Evolutionary conservation across 2,888 invertebrate species (phyloP).

Genomic region (Herminia tarsipennalis): DNA sequence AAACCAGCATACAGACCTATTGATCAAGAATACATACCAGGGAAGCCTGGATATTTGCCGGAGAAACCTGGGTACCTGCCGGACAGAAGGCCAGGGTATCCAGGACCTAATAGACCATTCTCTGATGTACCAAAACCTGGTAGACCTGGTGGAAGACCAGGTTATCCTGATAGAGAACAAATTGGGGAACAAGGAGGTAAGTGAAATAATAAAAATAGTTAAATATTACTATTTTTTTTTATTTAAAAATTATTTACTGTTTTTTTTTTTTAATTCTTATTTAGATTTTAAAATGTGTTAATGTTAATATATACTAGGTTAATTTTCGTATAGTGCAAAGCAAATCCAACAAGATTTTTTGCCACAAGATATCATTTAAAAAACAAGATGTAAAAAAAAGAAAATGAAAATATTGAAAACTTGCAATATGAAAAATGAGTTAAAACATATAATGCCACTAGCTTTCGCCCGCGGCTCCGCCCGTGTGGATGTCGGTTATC

Average conservation of each 20-base stretch:
- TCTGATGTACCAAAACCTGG: constrained; percentile 21
- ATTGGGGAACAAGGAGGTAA: constrained; percentile 61
- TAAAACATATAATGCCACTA: no score
- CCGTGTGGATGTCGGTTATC: no score
- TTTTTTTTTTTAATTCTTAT: no score
- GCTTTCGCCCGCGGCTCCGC: no score
- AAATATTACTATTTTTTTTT: background rate
- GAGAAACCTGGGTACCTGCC: constrained; percentile 30
- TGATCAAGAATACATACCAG: constrained; percentile 26
- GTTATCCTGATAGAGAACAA: constrained; percentile 55
- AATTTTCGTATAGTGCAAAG: no score
- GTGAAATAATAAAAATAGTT: constrained; percentile 31
- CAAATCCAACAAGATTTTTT: no score
- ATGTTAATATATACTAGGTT: no score
- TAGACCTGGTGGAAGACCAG: constrained; percentile 43
- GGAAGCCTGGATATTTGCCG: constrained; percentile 32
- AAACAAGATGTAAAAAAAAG: no score
- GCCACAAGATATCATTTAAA: no score
- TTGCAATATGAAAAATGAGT: no score
- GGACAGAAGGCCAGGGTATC: constrained; percentile 40
- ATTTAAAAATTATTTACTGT: background rate
- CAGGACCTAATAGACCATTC: constrained; percentile 25
- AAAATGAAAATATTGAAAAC: no score
- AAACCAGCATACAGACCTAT: constrained; percentile 38
- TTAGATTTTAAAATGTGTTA: no score